phyloP scores from a whole-genome alignment of 2,113 vertebrate genomes.

The Pollimyrus isidori region DNA sequence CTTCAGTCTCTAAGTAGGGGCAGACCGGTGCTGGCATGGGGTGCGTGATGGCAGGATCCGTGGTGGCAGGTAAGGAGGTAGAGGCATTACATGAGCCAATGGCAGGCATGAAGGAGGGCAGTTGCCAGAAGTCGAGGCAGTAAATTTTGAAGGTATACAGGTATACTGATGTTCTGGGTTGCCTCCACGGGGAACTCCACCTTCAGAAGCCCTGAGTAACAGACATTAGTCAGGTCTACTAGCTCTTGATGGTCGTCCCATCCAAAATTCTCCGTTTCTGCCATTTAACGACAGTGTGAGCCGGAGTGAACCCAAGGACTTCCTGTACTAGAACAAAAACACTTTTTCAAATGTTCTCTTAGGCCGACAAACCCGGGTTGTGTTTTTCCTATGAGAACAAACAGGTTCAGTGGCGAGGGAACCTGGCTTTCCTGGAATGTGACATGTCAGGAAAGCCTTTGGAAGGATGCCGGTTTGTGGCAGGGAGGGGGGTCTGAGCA shows the following conservation, averaged over 20 bases:
- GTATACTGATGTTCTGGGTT: neutral
- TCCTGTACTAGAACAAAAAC: conserved; percentile 46
- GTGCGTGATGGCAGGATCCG: no score
- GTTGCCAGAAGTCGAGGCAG: no score
- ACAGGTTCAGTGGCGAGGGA: conserved; percentile 40
- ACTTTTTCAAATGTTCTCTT: conserved; percentile 35
- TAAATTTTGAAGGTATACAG: no score
- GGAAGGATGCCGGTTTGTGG: conserved; percentile 43
- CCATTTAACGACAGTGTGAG: conserved; percentile 33
- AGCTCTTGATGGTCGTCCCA: conserved; percentile 16
- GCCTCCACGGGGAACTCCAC: neutral
- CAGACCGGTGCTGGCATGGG: no score
- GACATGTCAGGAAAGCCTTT: conserved; percentile 42
- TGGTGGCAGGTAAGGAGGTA: no score
- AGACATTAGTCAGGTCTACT: neutral
- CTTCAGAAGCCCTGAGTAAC: neutral
- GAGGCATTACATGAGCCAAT: no score
- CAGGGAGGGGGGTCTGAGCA: conserved; percentile 24
- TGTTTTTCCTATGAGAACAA: conserved; percentile 47
- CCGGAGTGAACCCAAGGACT: conserved; percentile 33
- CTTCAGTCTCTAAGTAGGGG: no score
- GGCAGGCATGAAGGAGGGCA: no score
- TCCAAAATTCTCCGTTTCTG: conserved; percentile 33
- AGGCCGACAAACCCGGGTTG: conserved; percentile 45
- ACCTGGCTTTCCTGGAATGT: conserved; percentile 55